Evolutionary conservation across 2,797 vertebrate genomes (phyloP), one percentile per base, ranked within the genome.

Genomic region (Danio aesculapii): DNA sequence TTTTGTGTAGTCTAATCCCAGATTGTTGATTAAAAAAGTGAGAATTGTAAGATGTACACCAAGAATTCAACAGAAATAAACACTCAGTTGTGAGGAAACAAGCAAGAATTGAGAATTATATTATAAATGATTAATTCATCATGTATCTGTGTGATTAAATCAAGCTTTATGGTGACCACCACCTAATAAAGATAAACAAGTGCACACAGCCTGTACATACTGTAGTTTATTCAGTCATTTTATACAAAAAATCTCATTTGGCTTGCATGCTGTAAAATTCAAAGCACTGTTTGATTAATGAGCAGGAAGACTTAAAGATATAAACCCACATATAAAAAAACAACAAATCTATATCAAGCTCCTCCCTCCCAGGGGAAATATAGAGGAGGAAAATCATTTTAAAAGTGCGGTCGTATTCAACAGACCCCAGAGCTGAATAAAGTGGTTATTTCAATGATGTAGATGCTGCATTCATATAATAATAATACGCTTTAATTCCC

Each of bases 371-470:
- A 81, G 90, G 92, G 92, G 91, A 80, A 83, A 85, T 52, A 81
- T 74, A 69, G 90, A 86, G 84, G 89, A 46, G 53, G 90, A 88
- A 91, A 93, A 92, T 93, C 91, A 92, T 93, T 93, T 91, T 91
- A 89, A 88, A 87, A 30, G 89, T 90, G 90, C 41, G 84, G 82
- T 87, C 50, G 5, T 79, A 92, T 91, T 93, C 91, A 92, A 91
- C 90, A 90, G 90, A 89, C 85, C 85, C 87, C 78, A 58, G 88
- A 83, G 82, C 91, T 85, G 89, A 89, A 91, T 91, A 91, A 91
- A 92, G 50, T 90, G 90, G 82, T 87, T 86, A 89, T 91, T 89
- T 90, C 83, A 52, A 78, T 90, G 87, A 91, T 92, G 86, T 89
- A 86, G 88, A 92, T 90, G 88, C 88, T 88, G 88, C 88, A 81